These are phyloP conservation scores for Phortica magna DNA, from an alignment of 2,888 invertebrate genomes.

Conservation along the genomic window DNA sequence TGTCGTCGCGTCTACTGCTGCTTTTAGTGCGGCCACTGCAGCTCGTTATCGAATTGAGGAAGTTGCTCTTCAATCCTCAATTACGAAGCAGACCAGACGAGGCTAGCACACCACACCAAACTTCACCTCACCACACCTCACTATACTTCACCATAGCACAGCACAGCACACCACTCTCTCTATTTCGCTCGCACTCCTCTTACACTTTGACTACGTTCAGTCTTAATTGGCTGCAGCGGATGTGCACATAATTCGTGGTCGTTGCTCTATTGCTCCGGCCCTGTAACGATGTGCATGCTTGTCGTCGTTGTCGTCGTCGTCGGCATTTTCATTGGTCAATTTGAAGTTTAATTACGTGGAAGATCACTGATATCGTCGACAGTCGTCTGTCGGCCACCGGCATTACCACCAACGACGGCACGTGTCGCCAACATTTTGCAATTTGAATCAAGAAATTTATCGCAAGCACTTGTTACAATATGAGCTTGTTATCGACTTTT, in stretches of 20 bases:
- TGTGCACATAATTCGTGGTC: constrained; percentile 61
- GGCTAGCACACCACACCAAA: no score
- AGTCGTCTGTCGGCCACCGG: not conserved
- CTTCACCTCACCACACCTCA: no score
- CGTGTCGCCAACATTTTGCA: not conserved
- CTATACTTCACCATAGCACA: no score
- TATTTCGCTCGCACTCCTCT: constrained; percentile 45
- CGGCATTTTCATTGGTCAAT: constrained; percentile 38
- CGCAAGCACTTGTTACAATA: not conserved
- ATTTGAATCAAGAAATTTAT: constrained; percentile 9
- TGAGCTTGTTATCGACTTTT: not conserved
- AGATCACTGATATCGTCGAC: constrained; percentile 56
- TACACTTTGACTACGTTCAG: not conserved
- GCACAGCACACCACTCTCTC: not conserved
- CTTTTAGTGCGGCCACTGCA: constrained; percentile 13
- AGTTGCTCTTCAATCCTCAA: constrained; percentile 37
- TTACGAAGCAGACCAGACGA: constrained; percentile 38
- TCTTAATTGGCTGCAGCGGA: constrained; percentile 64
- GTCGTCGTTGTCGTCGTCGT: constrained; percentile 10
- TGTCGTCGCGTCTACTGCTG: constrained; percentile 4
- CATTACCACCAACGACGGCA: not conserved
- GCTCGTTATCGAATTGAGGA: constrained; percentile 45
- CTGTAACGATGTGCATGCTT: constrained; percentile 26
- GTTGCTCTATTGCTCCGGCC: constrained; percentile 32
- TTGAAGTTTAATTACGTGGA: constrained; percentile 60